Conservation (phyloP, 2,797 vertebrate species). For the Rhinatrema bivittatum region DNA sequence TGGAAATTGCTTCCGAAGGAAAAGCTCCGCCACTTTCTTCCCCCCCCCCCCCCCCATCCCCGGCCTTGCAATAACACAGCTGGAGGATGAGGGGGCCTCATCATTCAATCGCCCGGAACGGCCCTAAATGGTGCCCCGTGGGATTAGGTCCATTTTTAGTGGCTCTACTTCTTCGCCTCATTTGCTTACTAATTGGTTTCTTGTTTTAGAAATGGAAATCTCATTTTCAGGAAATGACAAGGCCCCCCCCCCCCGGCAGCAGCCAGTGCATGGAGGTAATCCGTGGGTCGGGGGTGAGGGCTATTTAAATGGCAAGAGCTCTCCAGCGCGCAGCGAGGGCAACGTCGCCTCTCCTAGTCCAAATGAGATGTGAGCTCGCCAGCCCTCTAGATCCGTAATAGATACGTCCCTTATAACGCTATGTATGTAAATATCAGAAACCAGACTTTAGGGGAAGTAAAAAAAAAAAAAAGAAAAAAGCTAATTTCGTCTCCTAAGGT, state of each 20-base stretch:
- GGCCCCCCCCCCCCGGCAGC: too few relatives aligned
- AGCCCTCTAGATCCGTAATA: slow-evolving; percentile 45
- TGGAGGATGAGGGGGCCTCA: slow-evolving; percentile 48
- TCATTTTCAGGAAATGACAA: slow-evolving; percentile 71
- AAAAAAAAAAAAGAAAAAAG: slow-evolving; percentile 41
- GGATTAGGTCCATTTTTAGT: slow-evolving; percentile 67
- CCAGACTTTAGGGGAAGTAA: slow-evolving; percentile 27
- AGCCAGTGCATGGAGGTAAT: slow-evolving; percentile 66
- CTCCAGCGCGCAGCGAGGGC: slow-evolving; percentile 39
- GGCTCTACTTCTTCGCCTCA: slow-evolving; percentile 72
- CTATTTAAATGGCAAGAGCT: slow-evolving; percentile 64
- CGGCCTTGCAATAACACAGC: slow-evolving; percentile 53
- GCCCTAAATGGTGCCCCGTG: slow-evolving; percentile 62
- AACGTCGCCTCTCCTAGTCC: slow-evolving; percentile 37
- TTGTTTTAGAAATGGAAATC: slow-evolving; percentile 78
- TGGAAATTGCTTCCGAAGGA: slow-evolving; percentile 44
- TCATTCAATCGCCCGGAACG: slow-evolving; percentile 58
- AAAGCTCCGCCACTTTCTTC: slow-evolving; percentile 51
- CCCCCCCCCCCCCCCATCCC: too few relatives aligned
- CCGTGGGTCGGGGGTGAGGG: slow-evolving; percentile 49
- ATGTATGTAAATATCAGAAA: slow-evolving; percentile 61
- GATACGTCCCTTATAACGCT: slow-evolving; percentile 48
- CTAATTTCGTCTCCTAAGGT: slow-evolving; percentile 50
- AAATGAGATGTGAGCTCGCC: slow-evolving; percentile 45
- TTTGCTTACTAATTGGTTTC: slow-evolving; percentile 80